Evolutionary conservation across 2,113 vertebrate genomes (phyloP), one percentile per base, ranked within the genome.

Genomic region (Otis tarda): DNA sequence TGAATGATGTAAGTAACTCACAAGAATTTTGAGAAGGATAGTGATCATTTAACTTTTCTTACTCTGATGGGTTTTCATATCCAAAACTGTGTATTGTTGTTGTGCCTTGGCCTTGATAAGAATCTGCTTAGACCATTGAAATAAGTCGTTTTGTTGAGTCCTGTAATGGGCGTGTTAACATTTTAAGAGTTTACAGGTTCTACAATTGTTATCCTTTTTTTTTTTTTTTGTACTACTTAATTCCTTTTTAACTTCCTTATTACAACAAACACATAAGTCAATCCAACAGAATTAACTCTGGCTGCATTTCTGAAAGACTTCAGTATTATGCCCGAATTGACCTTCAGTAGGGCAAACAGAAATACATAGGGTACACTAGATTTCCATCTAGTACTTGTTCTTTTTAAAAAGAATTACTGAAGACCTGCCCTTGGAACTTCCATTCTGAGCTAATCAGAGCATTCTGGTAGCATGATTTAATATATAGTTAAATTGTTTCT

Each of bases 251-350:
- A 41, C 15, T 33, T 78, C 35, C 14, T n/a, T 56, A 70, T 53
- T 74, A 35, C 20, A 89, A 52, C 41, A 71, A 67, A 31, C 17
- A 21, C 6, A 2, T 71, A 81, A 87, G 28, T 69, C 24, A 83
- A 3, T 75, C 15, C 17, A 83, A 71, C 30, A 81, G 49, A 86
- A 67, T 75, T 2, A 86, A 71, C 4, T 81, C 47, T 41, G 17
- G 6, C 37, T 24, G 4, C 5, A 2, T 75, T 94, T 92, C 35
- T 91, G 35, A 88, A 85, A 88, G 37, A 43, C 12, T 81, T 90
- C 21, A 52, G 4, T 45, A 10, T 53, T 45, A 47, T 71, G 12
- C 5, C n/a, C 0, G 0, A 78, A 49, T 12, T 85, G 28, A 45
- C n/a, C 20, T 86, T 65, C n/a, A 74, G 0, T 3, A 47, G 37